A percentile compares a stretch with the other conserved stretches of the same genome.
Conservation (phyloP, 2,888 invertebrate genomes). For the Xestia c-nigrum region DNA sequence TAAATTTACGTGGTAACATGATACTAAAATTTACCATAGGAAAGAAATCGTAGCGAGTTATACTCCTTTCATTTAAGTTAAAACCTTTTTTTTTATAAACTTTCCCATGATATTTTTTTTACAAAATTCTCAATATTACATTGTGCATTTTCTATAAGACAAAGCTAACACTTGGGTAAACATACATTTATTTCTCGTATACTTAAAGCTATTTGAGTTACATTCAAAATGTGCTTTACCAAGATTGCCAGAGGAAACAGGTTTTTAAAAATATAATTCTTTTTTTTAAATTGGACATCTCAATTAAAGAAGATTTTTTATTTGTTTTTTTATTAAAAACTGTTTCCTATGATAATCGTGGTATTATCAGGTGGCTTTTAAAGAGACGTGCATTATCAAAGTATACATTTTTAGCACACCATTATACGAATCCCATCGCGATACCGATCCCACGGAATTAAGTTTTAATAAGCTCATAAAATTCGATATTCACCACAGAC, state of each 20-base stretch:
- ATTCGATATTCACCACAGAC: constrained; percentile 90
- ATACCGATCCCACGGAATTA: constrained; percentile 83
- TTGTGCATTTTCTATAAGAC: constrained; percentile 62
- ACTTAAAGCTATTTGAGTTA: constrained; percentile 67
- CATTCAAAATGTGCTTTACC: constrained; percentile 62
- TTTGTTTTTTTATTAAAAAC: neutral
- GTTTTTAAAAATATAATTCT: constrained; percentile 22
- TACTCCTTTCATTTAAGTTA: constrained; percentile 34
- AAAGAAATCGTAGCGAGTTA: constrained; percentile 40
- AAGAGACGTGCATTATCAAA: constrained; percentile 82
- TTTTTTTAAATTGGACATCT: constrained; percentile 58
- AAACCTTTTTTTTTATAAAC: constrained; percentile 21
- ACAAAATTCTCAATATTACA: constrained; percentile 42
- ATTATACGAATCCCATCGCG: constrained; percentile 71
- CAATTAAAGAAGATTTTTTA: constrained; percentile 21
- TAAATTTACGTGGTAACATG: constrained; percentile 57
- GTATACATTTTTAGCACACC: constrained; percentile 75
- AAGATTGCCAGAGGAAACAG: constrained; percentile 45
- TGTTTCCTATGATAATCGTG: constrained; percentile 44
- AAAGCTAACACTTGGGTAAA: constrained; percentile 63
- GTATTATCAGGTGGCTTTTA: constrained; percentile 43
- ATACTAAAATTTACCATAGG: constrained; percentile 51
- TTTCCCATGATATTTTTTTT: constrained; percentile 56
- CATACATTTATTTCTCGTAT: constrained; percentile 53
- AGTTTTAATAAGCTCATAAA: constrained; percentile 90